Evolutionary conservation across 2,888 invertebrate species (phyloP).

Genomic region (Meandrusa payeni): DNA sequence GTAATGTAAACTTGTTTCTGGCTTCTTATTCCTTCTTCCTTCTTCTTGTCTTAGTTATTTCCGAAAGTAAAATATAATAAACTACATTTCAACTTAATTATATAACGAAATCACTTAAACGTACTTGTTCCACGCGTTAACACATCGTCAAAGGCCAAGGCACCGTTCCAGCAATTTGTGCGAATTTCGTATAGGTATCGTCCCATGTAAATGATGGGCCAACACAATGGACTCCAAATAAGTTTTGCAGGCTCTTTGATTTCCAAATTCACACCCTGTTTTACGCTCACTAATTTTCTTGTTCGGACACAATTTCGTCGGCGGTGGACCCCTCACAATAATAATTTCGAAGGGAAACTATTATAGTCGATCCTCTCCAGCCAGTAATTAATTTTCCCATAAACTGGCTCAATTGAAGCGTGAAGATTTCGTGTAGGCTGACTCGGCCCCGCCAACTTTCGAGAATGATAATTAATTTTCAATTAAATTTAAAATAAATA

Average conservation of each 20-base stretch:
- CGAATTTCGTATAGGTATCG: conserved; percentile 61
- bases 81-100: neutral
- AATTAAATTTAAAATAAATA: conserved; percentile 33
- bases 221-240: conserved; percentile 66
- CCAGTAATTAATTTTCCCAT: conserved; percentile 78
- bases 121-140: conserved; percentile 1
- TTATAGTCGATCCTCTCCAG: conserved; percentile 77
- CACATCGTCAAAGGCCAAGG: conserved; percentile 46
- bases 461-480: conserved; percentile 68
- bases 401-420: conserved; percentile 79
- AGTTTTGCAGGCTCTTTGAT: conserved; percentile 72
- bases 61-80: too few species aligned
- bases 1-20: too few species aligned
- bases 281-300: conserved; percentile 81
- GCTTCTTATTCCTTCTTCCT: too few species aligned
- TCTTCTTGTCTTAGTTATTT: too few species aligned
- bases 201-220: conserved; percentile 73
- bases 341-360: conserved; percentile 77
- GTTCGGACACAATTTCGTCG: conserved; percentile 76
- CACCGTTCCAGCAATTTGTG: conserved; percentile 47
- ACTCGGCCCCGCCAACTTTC: conserved; percentile 51
- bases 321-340: conserved; percentile 68
- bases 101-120: conserved; percentile 7
- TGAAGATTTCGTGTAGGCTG: conserved; percentile 74
- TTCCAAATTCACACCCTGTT: conserved; percentile 78